A percentile compares a stretch with the other conserved stretches of the same genome.
These are phyloP conservation scores for Linepithema humile DNA, from an alignment of 1,140 invertebrate genomes.

Conservation along the genomic window DNA sequence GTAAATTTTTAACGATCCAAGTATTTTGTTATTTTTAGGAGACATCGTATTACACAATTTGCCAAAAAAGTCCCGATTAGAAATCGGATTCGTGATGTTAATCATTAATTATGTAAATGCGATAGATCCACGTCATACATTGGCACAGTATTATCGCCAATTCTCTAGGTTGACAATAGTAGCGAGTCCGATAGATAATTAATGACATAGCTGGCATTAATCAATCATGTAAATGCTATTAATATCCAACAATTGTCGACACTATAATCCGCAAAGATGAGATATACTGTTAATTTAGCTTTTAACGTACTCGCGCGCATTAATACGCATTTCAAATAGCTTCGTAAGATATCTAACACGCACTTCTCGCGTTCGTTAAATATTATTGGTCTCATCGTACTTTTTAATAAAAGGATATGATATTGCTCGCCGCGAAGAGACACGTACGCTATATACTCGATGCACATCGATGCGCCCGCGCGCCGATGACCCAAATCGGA, in stretches of 20 bases:
- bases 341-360: neutral
- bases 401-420: slow-evolving; percentile 7
- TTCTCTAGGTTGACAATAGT: slow-evolving; percentile 54
- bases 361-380: neutral
- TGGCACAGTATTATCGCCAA: slow-evolving; percentile 31
- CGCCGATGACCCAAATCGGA: slow-evolving; percentile 65
- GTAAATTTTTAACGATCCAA: neutral
- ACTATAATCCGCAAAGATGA: slow-evolving; percentile 28
- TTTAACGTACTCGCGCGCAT: slow-evolving; percentile 7
- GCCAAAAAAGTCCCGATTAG: neutral
- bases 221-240: slow-evolving; percentile 58
- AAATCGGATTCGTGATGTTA: slow-evolving; percentile 11
- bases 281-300: slow-evolving; percentile 31
- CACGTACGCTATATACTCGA: neutral
- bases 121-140: slow-evolving; percentile 12
- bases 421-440: neutral
- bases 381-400: neutral
- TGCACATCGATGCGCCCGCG: slow-evolving; percentile 5
- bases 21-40: neutral
- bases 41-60: neutral
- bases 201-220: slow-evolving; percentile 49
- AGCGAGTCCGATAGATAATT: slow-evolving; percentile 25
- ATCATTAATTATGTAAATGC: slow-evolving; percentile 42
- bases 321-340: neutral
- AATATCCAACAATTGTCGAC: slow-evolving; percentile 23